Conservation (phyloP, 2,113 vertebrate species). For the Sinocyclocheilus rhinocerous region DNA sequence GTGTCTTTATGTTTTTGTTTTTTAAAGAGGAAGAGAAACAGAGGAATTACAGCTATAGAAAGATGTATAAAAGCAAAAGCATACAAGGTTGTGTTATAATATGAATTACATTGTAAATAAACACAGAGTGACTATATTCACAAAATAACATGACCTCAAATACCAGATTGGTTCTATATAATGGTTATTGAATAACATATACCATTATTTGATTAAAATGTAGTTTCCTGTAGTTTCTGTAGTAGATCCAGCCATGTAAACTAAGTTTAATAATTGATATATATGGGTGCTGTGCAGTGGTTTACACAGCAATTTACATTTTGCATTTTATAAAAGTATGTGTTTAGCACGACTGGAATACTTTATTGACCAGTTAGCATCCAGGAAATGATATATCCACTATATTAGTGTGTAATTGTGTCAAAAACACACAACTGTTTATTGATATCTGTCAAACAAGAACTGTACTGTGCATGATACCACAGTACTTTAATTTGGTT, state of each 20-base stretch:
- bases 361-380: too few species aligned
- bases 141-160: neutral
- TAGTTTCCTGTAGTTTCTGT: too few species aligned
- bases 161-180: neutral
- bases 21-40: neutral
- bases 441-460: neutral
- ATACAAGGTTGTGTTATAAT: neutral
- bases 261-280: too few species aligned
- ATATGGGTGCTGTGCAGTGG: neutral
- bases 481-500: neutral
- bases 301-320: neutral
- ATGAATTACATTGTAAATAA: neutral
- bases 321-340: neutral
- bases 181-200: neutral
- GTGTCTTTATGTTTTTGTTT: neutral
- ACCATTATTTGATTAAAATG: too few species aligned
- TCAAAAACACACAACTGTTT: neutral
- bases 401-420: too few species aligned
- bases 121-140: neutral
- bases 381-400: too few species aligned
- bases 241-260: too few species aligned
- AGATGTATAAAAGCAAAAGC: neutral
- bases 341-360: neutral
- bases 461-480: neutral
- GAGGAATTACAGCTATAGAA: neutral